These are phyloP conservation scores for Spicauda simplicius DNA, from an alignment of 2,888 invertebrate genomes.

Conservation along the genomic window DNA sequence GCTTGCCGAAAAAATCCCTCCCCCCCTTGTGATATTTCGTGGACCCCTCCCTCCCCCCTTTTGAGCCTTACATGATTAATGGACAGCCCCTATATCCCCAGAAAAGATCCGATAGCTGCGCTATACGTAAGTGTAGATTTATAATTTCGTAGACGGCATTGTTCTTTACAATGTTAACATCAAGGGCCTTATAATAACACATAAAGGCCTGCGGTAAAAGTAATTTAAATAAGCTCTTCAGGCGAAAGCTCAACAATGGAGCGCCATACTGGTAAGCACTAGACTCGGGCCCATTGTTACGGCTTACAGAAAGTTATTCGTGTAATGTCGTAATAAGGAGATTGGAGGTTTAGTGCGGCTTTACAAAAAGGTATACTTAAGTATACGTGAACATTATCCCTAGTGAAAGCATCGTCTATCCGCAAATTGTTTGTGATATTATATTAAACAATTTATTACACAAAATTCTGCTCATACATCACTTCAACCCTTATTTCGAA, in stretches of 20 bases:
- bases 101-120: neutral
- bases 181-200: conserved; percentile 22
- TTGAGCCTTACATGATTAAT: too few species aligned
- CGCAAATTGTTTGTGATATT: too few species aligned
- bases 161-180: conserved; percentile 26
- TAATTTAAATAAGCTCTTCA: conserved; percentile 37
- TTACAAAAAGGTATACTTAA: conserved; percentile 1
- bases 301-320: conserved; percentile 20
- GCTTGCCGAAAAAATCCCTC: too few species aligned
- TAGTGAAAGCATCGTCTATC: too few species aligned
- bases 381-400: too few species aligned
- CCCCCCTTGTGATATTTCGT: too few species aligned
- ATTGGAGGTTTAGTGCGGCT: conserved; percentile 15
- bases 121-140: neutral
- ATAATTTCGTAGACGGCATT: conserved; percentile 18
- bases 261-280: conserved; percentile 26
- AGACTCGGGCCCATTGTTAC: conserved; percentile 29
- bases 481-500: too few species aligned
- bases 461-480: too few species aligned
- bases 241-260: conserved; percentile 35
- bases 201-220: conserved; percentile 26
- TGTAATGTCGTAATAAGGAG: conserved; percentile 31
- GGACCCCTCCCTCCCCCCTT: too few species aligned
- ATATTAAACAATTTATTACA: too few species aligned
- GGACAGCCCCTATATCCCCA: too few species aligned